Evolutionary conservation across 2,888 invertebrate genomes (phyloP).

Genomic region (Eristalis pertinax): DNA sequence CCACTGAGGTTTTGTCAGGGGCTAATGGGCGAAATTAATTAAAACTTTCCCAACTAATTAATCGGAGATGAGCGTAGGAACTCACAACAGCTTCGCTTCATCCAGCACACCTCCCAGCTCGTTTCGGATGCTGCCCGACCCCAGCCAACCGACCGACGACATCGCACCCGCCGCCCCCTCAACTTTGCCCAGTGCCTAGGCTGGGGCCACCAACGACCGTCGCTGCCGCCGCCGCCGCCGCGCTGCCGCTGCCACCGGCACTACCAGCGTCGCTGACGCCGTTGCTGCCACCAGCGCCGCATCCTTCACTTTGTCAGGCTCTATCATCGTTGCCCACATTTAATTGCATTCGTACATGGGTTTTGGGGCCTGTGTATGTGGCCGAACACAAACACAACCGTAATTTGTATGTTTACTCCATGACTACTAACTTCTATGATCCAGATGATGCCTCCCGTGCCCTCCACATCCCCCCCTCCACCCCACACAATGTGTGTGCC

Average conservation of each 20-base stretch:
- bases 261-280: neutral
- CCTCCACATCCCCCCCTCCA: neutral
- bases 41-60: conserved; percentile 76
- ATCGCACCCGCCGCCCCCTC: too few relatives aligned
- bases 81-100: conserved; percentile 65
- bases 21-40: conserved; percentile 75
- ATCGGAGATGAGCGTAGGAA: conserved; percentile 74
- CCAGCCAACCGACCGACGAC: neutral
- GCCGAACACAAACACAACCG: conserved; percentile 70
- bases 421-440: conserved; percentile 64
- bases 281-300: conserved; percentile 6
- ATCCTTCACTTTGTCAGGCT: conserved; percentile 63
- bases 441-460: conserved; percentile 39
- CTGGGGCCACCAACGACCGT: neutral
- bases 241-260: neutral
- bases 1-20: conserved; percentile 73
- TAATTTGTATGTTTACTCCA: conserved; percentile 68
- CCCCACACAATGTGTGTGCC: neutral
- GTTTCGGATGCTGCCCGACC: neutral
- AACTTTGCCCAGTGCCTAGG: neutral
- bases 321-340: conserved; percentile 74
- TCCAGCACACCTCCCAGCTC: conserved; percentile 16
- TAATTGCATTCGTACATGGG: conserved; percentile 75
- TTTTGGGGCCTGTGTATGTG: conserved; percentile 73
- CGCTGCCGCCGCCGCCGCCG: neutral